Evolutionary conservation across 2,888 invertebrate genomes (phyloP), one percentile per base, ranked within the genome.

Genomic region (Willowsia nigromaculata): DNA sequence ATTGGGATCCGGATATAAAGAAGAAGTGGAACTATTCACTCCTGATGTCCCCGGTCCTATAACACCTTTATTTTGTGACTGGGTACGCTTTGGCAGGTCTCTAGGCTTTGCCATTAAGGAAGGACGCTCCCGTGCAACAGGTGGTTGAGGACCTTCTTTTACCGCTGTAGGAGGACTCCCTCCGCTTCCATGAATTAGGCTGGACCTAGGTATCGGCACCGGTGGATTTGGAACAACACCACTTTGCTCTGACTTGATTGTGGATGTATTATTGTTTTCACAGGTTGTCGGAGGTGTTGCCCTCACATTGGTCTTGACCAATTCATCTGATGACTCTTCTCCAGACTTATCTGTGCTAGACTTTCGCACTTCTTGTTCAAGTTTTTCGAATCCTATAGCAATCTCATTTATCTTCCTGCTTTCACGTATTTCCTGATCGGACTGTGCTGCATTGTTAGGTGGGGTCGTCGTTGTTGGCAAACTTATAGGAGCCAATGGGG

Each of bases 161-260:
- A 15, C 82, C 6, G 56, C 13, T 18, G 59, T 27, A 27, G 81
- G 81, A 62, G 85, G 88, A 76, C 82, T 82, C 15, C 37, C 33
- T 15, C 85, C 81, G 37, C 68, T 59, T 1, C 80, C 47, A 50
- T 81, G 81, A 30, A 88, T 80, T 56, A 92, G 85, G 89, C 91
- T 91, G 56, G 91, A 86, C n/a, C 92, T 47, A n/a, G 92, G 92
- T 18, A 91, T 91, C 27, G 92, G 92, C 40, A 92, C 90, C 5
- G 92, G 92, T 30, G 90, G 85, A 43, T 65, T 65, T 22, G 85
- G 82, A 37, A 30, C 78, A 40, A 11, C 53, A 53, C 82, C 27
- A 9, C 2, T 5, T 7, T 27, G 65, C 13, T 82, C 87, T 1
- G 30, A 7, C 62, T 62, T 83, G 15, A 33, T 22, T 0, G 11